Conservation (phyloP, 1,140 invertebrate species). For the Glossosoma conforme region DNA sequence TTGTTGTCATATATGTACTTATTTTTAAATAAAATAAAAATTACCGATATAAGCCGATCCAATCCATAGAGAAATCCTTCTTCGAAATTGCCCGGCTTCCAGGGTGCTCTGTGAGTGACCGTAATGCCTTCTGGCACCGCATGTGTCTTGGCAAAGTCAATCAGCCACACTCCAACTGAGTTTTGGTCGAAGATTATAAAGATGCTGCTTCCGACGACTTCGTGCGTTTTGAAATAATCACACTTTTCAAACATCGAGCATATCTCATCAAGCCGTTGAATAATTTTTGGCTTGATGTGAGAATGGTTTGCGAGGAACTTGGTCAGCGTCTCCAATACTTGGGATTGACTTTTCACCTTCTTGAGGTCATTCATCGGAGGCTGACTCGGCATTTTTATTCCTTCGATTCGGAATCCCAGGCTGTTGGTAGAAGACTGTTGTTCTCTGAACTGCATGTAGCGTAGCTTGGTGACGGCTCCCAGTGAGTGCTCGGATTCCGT, state of each 20-base stretch:
- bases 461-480: constrained; percentile 83
- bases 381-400: constrained; percentile 77
- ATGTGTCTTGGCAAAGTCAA: constrained; percentile 92
- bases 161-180: constrained; percentile 87
- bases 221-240: constrained; percentile 82
- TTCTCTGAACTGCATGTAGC: constrained; percentile 95
- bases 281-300: constrained; percentile 62
- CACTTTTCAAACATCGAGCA: constrained; percentile 76
- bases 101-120: constrained; percentile 71
- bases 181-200: constrained; percentile 89
- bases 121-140: constrained; percentile 63
- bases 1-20: no score
- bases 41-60: constrained; percentile 69
- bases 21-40: constrained; percentile 1
- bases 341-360: constrained; percentile 68
- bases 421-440: constrained; percentile 86
- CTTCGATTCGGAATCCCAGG: constrained; percentile 94
- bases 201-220: constrained; percentile 92
- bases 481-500: constrained; percentile 73
- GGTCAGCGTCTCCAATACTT: constrained; percentile 74
- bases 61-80: constrained; percentile 90
- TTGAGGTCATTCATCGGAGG: constrained; percentile 72
- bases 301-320: constrained; percentile 68
- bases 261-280: constrained; percentile 72
- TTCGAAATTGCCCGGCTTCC: constrained; percentile 90